Evolutionary conservation across 2,888 invertebrate species (phyloP).

Genomic region (Diploptera punctata): DNA sequence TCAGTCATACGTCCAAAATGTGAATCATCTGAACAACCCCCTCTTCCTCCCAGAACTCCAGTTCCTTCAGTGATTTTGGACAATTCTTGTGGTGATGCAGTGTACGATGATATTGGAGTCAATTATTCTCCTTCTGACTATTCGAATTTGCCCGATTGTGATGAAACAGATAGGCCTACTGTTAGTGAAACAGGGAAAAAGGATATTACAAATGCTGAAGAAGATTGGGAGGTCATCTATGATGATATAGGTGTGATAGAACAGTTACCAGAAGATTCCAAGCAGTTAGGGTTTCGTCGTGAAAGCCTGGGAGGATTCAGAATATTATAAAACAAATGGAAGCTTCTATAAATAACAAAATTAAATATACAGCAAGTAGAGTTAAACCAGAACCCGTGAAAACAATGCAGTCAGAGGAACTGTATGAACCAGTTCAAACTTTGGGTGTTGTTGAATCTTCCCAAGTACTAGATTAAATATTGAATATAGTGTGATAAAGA

Average conservation of each 20-base stretch:
- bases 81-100: too few relatives aligned
- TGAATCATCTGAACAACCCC: neutral
- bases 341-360: slow-evolving; percentile 11
- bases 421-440: slow-evolving; percentile 32
- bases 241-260: slow-evolving; percentile 34
- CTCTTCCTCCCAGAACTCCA: neutral
- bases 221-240: slow-evolving; percentile 28
- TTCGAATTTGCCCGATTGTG: neutral
- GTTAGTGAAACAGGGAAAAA: neutral
- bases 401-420: slow-evolving; percentile 9
- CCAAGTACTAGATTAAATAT: too few relatives aligned
- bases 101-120: slow-evolving; percentile 32
- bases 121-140: neutral
- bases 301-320: slow-evolving; percentile 5
- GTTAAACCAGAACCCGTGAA: neutral
- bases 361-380: neutral
- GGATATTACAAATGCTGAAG: too few relatives aligned
- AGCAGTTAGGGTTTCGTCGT: neutral
- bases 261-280: neutral
- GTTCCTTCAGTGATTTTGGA: neutral
- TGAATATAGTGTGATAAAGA: too few relatives aligned
- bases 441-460: too few relatives aligned
- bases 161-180: neutral
- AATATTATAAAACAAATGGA: slow-evolving; percentile 20
- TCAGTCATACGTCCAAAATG: neutral